Percentiles rank a stretch among this genome's conserved stretches.
Conservation (phyloP, 2,113 vertebrate species). For the Pogonocichla stellata region DNA sequence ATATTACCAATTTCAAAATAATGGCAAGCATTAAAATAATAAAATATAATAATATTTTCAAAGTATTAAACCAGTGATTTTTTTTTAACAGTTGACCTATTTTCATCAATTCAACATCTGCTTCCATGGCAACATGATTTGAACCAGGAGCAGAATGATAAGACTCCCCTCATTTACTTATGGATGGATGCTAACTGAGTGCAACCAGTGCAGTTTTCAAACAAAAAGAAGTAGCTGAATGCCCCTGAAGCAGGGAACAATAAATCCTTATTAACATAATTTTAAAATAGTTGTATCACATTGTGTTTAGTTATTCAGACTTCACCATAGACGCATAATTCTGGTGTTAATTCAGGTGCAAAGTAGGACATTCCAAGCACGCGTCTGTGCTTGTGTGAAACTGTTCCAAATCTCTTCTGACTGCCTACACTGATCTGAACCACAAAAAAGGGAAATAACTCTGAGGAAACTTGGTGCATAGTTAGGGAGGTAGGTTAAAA, state of each 20-base stretch:
- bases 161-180: neutral
- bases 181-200: neutral
- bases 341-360: neutral
- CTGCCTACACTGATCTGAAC: neutral
- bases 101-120: slow-evolving; percentile 42
- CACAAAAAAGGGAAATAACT: neutral
- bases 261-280: neutral
- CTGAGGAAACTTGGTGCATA: neutral
- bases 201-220: neutral
- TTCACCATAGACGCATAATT: neutral
- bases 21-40: neutral
- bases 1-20: neutral
- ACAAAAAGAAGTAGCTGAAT: neutral
- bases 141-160: slow-evolving; percentile 32
- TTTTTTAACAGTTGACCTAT: slow-evolving; percentile 41
- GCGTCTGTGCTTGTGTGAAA: neutral
- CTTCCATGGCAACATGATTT: slow-evolving; percentile 52
- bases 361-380: neutral
- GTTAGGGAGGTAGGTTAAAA: neutral
- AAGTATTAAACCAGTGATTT: neutral
- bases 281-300: neutral
- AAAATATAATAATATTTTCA: neutral
- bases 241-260: neutral
- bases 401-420: neutral
- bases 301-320: neutral